A percentile compares a stretch with the other conserved stretches of the same genome.
Evolutionary conservation across 2,888 invertebrate genomes (phyloP).

Genomic region (Agrotis segetum): DNA sequence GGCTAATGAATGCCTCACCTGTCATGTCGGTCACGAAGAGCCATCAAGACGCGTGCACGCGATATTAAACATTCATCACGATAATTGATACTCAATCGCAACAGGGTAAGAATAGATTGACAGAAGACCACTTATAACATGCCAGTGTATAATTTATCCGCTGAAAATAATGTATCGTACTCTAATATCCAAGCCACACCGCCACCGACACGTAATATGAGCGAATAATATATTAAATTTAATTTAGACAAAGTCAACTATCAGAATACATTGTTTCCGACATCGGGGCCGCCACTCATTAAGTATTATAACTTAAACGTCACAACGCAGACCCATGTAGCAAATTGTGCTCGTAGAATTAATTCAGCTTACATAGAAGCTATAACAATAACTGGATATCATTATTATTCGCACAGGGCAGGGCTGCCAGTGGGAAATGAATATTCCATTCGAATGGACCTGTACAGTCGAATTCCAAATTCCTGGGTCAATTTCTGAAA

Average conservation of each 20-base stretch:
- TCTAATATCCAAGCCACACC: constrained; percentile 12
- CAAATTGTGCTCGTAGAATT: constrained; percentile 77
- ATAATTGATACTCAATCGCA: constrained; percentile 29
- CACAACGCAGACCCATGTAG: constrained; percentile 72
- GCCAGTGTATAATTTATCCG: not conserved
- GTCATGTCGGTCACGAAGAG: constrained; percentile 15
- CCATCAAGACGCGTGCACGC: not conserved
- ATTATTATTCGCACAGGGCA: constrained; percentile 74
- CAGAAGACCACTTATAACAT: not conserved
- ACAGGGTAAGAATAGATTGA: not conserved
- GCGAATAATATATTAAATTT: constrained; percentile 49
- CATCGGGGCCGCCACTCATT: constrained; percentile 66
- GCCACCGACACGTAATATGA: constrained; percentile 24
- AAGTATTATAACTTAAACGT: constrained; percentile 75
- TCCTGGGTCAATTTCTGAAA: too few species aligned
- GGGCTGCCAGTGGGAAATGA: constrained; percentile 75
- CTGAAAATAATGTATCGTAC: constrained; percentile 3
- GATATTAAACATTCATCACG: constrained; percentile 29
- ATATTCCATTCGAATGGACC: constrained; percentile 80
- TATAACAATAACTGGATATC: constrained; percentile 80
- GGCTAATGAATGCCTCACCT: constrained; percentile 1
- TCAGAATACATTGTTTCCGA: constrained; percentile 60
- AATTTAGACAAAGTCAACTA: constrained; percentile 60
- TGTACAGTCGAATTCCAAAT: too few species aligned
- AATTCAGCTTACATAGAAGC: constrained; percentile 78